Evolutionary conservation across 2,888 invertebrate species (phyloP), one percentile per base, ranked within the genome.

Genomic region (Drepana falcataria): DNA sequence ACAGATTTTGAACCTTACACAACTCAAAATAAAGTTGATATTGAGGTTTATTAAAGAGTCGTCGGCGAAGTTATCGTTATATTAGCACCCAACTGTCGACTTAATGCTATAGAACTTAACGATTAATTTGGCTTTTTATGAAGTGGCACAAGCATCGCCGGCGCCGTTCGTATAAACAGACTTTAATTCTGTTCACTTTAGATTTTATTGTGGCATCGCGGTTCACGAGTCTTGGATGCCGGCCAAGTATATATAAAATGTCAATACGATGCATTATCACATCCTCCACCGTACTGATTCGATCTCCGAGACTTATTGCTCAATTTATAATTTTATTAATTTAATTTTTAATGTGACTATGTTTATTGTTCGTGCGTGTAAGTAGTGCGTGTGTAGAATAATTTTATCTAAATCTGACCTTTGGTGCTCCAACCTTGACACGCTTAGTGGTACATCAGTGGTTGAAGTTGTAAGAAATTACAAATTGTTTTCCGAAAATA

Each of bases 211-310:
- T 82, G 78, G 79, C 77, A 79, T 77, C 76, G 21, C 21, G 72
- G 80, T 78, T 79, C 79, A 76, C 71, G 60, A 69, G 71, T 71
- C 64, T 77, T 81, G 90, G 89, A 86, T 55, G 54, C 9, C 59
- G 66, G 87, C 90, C 90, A 89, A 65, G 77, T 65, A 21, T 75
- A 65, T 75, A 77, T 80, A 72, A 88, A 90, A 90, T 90, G 90
- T 90, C 90, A 89, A 89, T 88, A 87, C 84, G 81, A 81, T 83
- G 84, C 85, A 85, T 81, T 86, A 86, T 85, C 81, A 75, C 81
- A 75, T 79, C 78, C 74, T 75, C 81, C 65, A 73, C 65, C 68
- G 72, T 54, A 57, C 58, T 57, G 70, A 56, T 66, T 72, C 65
- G 65, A 74, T 68, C 72, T 65, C 61, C 37, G 55, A 3, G 3